These are phyloP conservation scores for Drosophila eohydei DNA, from an alignment of 2,888 invertebrate genomes.

Conservation along the genomic window DNA sequence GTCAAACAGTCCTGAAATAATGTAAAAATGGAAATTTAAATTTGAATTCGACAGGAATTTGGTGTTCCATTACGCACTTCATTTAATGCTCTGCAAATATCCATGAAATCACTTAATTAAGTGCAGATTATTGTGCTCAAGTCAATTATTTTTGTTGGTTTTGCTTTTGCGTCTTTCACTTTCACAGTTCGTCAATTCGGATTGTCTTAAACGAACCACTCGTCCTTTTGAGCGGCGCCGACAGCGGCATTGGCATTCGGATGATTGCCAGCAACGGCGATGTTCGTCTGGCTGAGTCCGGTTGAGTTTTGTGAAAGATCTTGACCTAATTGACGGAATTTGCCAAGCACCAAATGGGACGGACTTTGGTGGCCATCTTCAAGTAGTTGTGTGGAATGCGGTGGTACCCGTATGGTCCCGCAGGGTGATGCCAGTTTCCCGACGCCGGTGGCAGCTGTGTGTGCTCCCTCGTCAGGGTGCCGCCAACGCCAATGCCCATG, in stretches of 20 bases:
- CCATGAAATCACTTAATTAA: conserved; percentile 71
- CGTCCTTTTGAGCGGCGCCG: conserved; percentile 92
- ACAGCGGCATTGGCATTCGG: conserved; percentile 81
- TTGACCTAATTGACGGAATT: conserved; percentile 88
- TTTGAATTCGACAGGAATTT: background rate
- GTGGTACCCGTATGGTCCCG: conserved; percentile 88
- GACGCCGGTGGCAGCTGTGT: conserved; percentile 88
- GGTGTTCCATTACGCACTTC: conserved; percentile 75
- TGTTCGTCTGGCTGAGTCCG: conserved; percentile 80
- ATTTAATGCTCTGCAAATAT: conserved; percentile 85
- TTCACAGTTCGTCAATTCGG: conserved; percentile 19
- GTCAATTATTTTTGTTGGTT: conserved; percentile 63
- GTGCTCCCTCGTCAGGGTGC: conserved; percentile 86
- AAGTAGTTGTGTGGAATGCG: conserved; percentile 85
- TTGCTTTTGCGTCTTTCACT: conserved; percentile 53
- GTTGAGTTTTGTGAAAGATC: conserved; percentile 86
- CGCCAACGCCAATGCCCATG: conserved; percentile 78
- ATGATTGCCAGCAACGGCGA: conserved; percentile 74
- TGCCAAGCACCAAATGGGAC: conserved; percentile 97
- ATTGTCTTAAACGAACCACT: conserved; percentile 91
- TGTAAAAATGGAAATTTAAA: background rate
- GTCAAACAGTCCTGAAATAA: conserved; percentile 83
- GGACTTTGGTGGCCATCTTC: conserved; percentile 91
- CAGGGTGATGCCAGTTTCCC: conserved; percentile 99
- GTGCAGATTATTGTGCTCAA: conserved; percentile 78